Evolutionary conservation across 2,113 vertebrate genomes (phyloP).

Genomic region (Morone saxatilis): DNA sequence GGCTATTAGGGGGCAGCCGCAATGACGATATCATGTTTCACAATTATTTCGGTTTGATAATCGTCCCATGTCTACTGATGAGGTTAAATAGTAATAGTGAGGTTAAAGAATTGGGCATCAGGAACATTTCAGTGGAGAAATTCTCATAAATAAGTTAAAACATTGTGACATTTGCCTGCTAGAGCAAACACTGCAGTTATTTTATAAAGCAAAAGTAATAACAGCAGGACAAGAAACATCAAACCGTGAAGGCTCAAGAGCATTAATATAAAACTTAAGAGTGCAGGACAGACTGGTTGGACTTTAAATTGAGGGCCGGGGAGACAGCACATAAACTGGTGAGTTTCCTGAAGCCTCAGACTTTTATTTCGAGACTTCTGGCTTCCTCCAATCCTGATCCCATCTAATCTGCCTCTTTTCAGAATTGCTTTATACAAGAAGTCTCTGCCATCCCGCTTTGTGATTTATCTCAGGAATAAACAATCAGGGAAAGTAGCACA

Average conservation of each 20-base stretch:
- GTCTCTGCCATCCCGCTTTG: background rate
- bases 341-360: background rate
- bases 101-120: background rate
- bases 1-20: no score
- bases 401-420: slow-evolving; percentile 9
- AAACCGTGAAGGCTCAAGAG: background rate
- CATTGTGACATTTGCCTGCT: background rate
- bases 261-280: background rate
- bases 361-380: slow-evolving; percentile 15
- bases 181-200: no score
- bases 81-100: background rate
- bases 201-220: background rate
- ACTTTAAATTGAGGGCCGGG: background rate
- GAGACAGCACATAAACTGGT: background rate
- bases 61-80: background rate
- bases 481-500: slow-evolving; percentile 29
- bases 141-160: background rate
- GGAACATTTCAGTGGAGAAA: background rate
- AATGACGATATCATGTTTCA: no score
- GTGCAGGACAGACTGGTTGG: background rate
- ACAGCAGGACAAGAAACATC: background rate
- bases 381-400: slow-evolving; percentile 4
- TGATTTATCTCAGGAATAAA: slow-evolving; percentile 53
- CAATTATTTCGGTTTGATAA: no score
- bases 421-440: slow-evolving; percentile 10